Conservation (phyloP, 2,113 vertebrate genomes). For the Coregonus clupeaformis region DNA sequence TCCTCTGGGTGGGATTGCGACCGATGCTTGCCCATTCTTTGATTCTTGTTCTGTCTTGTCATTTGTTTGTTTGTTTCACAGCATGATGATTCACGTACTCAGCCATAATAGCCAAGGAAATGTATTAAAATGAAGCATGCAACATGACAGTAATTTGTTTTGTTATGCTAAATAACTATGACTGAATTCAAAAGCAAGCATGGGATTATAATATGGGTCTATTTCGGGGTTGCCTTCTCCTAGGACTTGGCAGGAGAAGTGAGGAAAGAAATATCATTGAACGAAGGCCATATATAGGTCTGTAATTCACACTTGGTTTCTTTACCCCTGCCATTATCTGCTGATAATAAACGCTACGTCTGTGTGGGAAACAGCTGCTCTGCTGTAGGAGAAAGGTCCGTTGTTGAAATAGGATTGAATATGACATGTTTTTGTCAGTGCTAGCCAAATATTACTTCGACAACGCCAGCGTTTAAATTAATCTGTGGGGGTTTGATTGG, state of each 20-base stretch:
- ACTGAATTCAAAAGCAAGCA: constrained; percentile 37
- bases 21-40: constrained; percentile 58
- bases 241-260: constrained; percentile 19
- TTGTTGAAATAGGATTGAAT: background rate
- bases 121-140: background rate
- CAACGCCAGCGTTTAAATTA: background rate
- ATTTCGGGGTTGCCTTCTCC: constrained; percentile 17
- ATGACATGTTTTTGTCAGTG: background rate
- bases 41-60: constrained; percentile 53
- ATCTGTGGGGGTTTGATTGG: background rate
- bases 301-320: constrained; percentile 44
- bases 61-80: constrained; percentile 53
- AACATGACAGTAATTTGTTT: constrained; percentile 17
- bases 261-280: too few species aligned
- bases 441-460: background rate
- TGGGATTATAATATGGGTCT: constrained; percentile 25
- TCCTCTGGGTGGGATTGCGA: constrained; percentile 66
- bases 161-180: constrained; percentile 16
- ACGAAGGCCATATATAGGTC: too few species aligned
- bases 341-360: constrained; percentile 46
- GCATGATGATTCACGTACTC: constrained; percentile 47
- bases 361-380: constrained; percentile 33
- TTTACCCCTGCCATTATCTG: constrained; percentile 47
- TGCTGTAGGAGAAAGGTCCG: background rate
- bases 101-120: constrained; percentile 24